Evolutionary conservation across 1,140 invertebrate genomes (phyloP), one percentile per base, ranked within the genome.

Genomic region (Temnothorax nylanderi): DNA sequence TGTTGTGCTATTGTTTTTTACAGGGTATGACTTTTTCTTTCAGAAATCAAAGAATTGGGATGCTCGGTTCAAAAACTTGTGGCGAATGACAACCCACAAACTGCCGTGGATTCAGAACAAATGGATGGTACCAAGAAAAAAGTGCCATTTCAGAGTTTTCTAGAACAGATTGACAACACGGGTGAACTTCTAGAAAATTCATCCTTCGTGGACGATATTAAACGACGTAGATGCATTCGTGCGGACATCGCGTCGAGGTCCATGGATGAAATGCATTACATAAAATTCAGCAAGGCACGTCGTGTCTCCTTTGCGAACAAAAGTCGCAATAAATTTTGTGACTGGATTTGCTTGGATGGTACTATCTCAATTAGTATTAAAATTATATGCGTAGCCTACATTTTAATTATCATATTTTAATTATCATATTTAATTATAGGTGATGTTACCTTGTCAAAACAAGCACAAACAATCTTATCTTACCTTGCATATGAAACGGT

Each of bases 401-500:
- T n/a, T 34, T 34, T 26, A 74, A 78, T 13, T 56, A 41, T 71
- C 16, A 37, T 82, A 82, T 58, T 72, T 4, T 37, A 1, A 4
- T 37, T 37, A 41, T 41, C 37, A 41, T 88, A 92, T 74, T 87
- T 89, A 72, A 90, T 94, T 90, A 91, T 85, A 94, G 93, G 92
- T 51, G 96, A 96, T 54, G 91, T 96, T 32, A 96, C 94, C 64
- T 93, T 96, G 44, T 95, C 95, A 11, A 95, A 94, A 71, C 92
- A 95, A 86, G 96, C 96, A 3, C 93, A 96, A 54, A 96, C 96
- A 72, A 95, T 97, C 64, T 92, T 97, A 60, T 95, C 96, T 74
- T 97, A 97, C 92, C 93, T 97, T 26, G 96, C 97, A 0, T 97
- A 97, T 92, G 97, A 97, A 94, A 97, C 96, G 8, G 96, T 97